Evolutionary conservation across 2,113 vertebrate genomes (phyloP).

Genomic region (Indicator maculatus): DNA sequence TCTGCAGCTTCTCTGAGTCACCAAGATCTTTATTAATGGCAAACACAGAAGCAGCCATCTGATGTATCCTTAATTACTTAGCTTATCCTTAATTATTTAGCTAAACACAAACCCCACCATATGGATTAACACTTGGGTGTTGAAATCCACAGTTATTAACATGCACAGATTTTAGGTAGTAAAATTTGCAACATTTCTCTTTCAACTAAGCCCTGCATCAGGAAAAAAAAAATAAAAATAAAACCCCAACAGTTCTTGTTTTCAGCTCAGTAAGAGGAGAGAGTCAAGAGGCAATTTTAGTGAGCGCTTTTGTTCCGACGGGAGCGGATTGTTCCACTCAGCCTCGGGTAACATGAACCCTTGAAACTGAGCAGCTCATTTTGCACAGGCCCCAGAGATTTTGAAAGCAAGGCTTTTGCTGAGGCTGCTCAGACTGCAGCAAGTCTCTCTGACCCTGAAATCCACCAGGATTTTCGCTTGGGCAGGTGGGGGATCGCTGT

Average conservation of each 20-base stretch:
- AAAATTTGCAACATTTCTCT: background rate
- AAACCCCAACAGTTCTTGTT: background rate
- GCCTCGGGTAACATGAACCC: background rate
- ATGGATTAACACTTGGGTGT: fast-evolving
- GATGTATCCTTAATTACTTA: background rate
- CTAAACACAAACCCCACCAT: background rate
- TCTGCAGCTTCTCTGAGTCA: background rate
- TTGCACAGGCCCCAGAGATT: background rate
- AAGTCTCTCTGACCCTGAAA: background rate
- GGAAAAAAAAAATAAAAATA: background rate
- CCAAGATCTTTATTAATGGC: background rate
- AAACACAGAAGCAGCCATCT: background rate
- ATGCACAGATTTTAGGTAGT: fast-evolving
- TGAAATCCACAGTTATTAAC: background rate
- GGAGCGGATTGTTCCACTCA: background rate
- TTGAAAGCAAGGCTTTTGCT: background rate
- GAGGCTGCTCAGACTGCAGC: background rate
- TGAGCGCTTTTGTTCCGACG: background rate
- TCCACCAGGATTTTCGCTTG: fast-evolving
- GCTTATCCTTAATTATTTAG: background rate
- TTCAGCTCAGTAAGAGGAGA: background rate
- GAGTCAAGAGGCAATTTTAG: background rate
- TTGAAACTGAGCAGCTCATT: background rate
- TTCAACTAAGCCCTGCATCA: background rate
- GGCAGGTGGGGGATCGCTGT: background rate